Evolutionary conservation across 2,113 vertebrate species (phyloP).

Genomic region (Paracanthobrama guichenoti): DNA sequence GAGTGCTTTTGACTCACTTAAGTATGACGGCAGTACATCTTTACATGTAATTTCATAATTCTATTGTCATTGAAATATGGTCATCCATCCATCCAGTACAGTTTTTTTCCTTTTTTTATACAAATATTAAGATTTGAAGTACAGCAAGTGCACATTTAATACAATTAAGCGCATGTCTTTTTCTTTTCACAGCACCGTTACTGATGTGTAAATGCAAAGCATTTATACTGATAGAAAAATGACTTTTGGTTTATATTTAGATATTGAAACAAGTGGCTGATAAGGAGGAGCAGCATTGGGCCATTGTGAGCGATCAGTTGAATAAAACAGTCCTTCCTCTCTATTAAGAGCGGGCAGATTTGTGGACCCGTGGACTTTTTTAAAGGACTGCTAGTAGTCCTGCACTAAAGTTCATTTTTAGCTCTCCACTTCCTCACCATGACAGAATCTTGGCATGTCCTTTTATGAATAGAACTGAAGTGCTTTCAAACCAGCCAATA

Average conservation of each 20-base stretch:
- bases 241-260: background rate
- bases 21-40: background rate
- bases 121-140: no score
- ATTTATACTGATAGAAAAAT: background rate
- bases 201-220: background rate
- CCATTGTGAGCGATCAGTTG: constrained; percentile 24
- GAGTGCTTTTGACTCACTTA: background rate
- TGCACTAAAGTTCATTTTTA: constrained; percentile 54
- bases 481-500: constrained; percentile 50
- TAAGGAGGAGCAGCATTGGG: constrained; percentile 45
- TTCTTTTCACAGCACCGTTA: background rate
- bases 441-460: constrained; percentile 55
- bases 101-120: no score
- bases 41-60: no score
- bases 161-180: background rate
- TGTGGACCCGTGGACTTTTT: constrained; percentile 47
- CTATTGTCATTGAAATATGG: no score
- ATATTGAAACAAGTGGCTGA: constrained; percentile 40
- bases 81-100: no score
- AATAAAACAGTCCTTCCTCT: constrained; percentile 39
- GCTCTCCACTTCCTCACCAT: constrained; percentile 52
- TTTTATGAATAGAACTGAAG: constrained; percentile 54
- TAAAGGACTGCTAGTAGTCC: constrained; percentile 38
- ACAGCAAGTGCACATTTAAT: background rate
- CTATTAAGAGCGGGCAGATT: constrained; percentile 45